Percentiles rank a stretch among this genome's conserved stretches.
Conservation (phyloP, 2,797 vertebrate species). For the Microctenopoma stevenorrisi region DNA sequence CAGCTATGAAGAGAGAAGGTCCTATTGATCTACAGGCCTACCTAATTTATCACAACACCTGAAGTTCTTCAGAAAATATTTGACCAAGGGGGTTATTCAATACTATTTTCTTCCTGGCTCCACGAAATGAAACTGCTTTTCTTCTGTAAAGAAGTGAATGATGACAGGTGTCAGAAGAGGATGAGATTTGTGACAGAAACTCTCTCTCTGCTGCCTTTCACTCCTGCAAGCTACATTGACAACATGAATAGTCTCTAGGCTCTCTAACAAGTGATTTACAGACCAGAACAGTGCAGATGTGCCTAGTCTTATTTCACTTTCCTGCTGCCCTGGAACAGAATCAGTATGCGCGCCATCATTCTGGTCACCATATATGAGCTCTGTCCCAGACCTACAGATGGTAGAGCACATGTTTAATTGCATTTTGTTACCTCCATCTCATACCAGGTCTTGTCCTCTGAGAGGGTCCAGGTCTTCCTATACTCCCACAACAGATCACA, state of each 20-base stretch:
- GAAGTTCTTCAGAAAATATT: slow-evolving; percentile 92
- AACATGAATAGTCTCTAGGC: slow-evolving; percentile 74
- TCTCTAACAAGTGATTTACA: slow-evolving; percentile 70
- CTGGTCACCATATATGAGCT: slow-evolving; percentile 33
- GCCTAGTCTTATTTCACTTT: slow-evolving; percentile 45
- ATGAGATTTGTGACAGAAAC: slow-evolving; percentile 80
- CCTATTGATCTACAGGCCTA: slow-evolving; percentile 94
- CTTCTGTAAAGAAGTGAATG: slow-evolving; percentile 76
- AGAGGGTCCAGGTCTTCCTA: slow-evolving; percentile 52
- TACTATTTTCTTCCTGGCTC: slow-evolving; percentile 92
- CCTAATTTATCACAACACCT: slow-evolving; percentile 97
- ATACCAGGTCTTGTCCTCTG: slow-evolving; percentile 57
- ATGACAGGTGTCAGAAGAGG: slow-evolving; percentile 83
- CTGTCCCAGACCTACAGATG: slow-evolving; percentile 39
- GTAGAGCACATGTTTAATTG: slow-evolving; percentile 61
- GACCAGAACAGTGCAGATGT: slow-evolving; percentile 55
- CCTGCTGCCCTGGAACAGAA: slow-evolving; percentile 43
- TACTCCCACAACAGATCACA: slow-evolving; percentile 51
- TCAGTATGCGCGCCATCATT: slow-evolving; percentile 9
- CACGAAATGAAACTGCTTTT: slow-evolving; percentile 79
- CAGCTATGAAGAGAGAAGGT: slow-evolving; percentile 92
- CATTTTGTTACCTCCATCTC: slow-evolving; percentile 58
- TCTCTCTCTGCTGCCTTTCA: slow-evolving; percentile 72
- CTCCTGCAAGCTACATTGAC: slow-evolving; percentile 76
- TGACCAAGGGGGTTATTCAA: slow-evolving; percentile 96